A percentile compares a stretch with the other conserved stretches of the same genome.
phyloP scores from a whole-genome alignment of 2,888 invertebrate species.

The Scrobipalpa costella region DNA sequence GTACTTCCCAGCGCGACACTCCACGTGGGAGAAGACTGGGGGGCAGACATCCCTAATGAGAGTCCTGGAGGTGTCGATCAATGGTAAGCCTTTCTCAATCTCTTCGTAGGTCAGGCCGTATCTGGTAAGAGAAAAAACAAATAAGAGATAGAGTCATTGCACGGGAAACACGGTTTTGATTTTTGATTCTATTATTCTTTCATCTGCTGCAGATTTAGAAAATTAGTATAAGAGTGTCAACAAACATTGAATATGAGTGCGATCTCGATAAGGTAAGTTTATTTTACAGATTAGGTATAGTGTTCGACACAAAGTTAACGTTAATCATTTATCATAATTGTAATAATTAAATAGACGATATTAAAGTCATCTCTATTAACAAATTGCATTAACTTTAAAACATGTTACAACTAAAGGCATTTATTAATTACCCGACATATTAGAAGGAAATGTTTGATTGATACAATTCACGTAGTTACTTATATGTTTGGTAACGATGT shows the following conservation, averaged over 20 bases:
- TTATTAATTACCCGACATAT: conserved; percentile 16
- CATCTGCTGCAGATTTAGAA: not conserved
- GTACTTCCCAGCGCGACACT: conserved; percentile 94
- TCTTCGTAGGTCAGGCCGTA: conserved; percentile 93
- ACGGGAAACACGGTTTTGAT: not conserved
- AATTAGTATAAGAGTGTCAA: too few relatives aligned
- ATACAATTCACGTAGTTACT: conserved; percentile 44
- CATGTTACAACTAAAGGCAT: not conserved
- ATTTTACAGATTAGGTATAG: too few relatives aligned
- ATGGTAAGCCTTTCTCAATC: conserved; percentile 91
- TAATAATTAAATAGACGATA: too few relatives aligned
- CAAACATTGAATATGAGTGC: too few relatives aligned
- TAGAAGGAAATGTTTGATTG: conserved; percentile 42
- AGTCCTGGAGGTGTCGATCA: conserved; percentile 94
- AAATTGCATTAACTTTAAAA: not conserved
- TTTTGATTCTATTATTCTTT: too few relatives aligned
- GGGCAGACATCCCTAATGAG: conserved; percentile 93
- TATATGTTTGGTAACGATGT: conserved; percentile 48
- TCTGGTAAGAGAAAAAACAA: conserved; percentile 67
- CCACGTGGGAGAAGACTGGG: conserved; percentile 91
- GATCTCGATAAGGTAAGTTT: too few relatives aligned
- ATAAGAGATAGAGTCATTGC: not conserved
- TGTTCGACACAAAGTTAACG: too few relatives aligned
- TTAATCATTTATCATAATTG: too few relatives aligned
- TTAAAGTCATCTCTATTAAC: too few relatives aligned